Evolutionary conservation across 2,797 vertebrate species (phyloP).

Genomic region (Chrysocyon brachyurus): DNA sequence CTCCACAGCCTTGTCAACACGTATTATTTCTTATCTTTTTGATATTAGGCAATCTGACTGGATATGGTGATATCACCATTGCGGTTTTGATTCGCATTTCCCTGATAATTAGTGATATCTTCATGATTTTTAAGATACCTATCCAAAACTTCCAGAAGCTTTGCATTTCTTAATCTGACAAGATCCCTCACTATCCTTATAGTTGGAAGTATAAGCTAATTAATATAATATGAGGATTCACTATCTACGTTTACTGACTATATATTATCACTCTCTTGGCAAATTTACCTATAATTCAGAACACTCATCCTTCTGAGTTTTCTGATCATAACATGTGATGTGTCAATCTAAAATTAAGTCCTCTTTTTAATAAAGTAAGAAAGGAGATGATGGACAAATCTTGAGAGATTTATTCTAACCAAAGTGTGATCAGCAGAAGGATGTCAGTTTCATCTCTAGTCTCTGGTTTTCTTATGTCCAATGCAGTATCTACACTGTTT

Average conservation of each 20-base stretch:
- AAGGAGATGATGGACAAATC: not conserved
- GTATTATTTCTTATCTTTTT: not conserved
- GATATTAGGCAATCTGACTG: not conserved
- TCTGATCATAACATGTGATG: not conserved
- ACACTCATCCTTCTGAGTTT: not conserved
- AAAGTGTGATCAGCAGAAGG: not conserved
- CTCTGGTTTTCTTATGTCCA: not conserved
- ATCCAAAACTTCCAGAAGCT: not conserved
- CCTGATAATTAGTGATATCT: not conserved
- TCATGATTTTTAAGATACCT: not conserved
- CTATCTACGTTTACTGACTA: not conserved
- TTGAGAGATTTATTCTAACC: not conserved
- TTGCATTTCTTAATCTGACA: constrained; percentile 1
- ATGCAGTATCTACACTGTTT: not conserved
- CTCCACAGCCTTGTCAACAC: not conserved
- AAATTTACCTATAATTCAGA: not conserved
- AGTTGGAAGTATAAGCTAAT: not conserved
- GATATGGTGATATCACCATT: not conserved
- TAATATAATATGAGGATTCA: not conserved
- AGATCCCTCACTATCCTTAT: not conserved
- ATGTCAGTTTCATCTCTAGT: not conserved
- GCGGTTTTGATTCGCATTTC: not conserved
- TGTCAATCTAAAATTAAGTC: not conserved
- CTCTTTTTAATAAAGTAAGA: not conserved
- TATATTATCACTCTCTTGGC: not conserved